These are phyloP conservation scores for Drosophila baimaii DNA, from an alignment of 1,140 invertebrate species.

Conservation along the genomic window DNA sequence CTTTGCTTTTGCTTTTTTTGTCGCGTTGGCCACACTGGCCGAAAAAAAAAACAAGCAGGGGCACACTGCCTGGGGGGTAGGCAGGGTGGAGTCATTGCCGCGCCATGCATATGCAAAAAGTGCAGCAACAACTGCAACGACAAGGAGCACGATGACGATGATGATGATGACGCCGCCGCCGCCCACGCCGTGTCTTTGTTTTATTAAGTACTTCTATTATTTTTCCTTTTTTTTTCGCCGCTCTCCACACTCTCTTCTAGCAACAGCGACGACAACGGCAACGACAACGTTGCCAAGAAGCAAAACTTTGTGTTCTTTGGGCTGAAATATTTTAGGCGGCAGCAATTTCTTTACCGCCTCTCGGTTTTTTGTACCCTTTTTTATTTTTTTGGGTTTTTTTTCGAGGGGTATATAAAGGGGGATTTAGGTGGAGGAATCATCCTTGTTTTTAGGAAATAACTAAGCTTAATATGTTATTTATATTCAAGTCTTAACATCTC, in stretches of 20 bases:
- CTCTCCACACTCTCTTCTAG: conserved; percentile 1
- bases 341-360: conserved; percentile 31
- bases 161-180: conserved; percentile 38
- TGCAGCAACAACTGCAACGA: conserved; percentile 19
- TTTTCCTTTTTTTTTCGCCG: conserved; percentile 36
- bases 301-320: conserved; percentile 61
- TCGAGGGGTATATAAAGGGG: neutral
- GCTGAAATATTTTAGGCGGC: conserved; percentile 63
- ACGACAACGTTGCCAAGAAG: conserved; percentile 53
- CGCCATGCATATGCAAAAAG: conserved; percentile 56
- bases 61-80: conserved; percentile 1
- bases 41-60: neutral
- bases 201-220: conserved; percentile 77
- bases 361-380: conserved; percentile 19
- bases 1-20: conserved; percentile 29
- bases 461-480: neutral
- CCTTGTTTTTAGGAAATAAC: neutral
- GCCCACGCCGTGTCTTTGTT: conserved; percentile 71
- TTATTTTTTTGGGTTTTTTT: neutral
- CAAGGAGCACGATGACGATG: conserved; percentile 14
- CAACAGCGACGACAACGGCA: conserved; percentile 20
- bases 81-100: neutral
- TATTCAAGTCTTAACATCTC: no score
- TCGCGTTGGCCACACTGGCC: conserved; percentile 58
- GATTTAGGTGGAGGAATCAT: neutral